Percentiles rank a stretch among this genome's conserved stretches.
These are phyloP conservation scores for Lepidurus apus DNA, from an alignment of 1,140 invertebrate genomes.

Conservation along the genomic window DNA sequence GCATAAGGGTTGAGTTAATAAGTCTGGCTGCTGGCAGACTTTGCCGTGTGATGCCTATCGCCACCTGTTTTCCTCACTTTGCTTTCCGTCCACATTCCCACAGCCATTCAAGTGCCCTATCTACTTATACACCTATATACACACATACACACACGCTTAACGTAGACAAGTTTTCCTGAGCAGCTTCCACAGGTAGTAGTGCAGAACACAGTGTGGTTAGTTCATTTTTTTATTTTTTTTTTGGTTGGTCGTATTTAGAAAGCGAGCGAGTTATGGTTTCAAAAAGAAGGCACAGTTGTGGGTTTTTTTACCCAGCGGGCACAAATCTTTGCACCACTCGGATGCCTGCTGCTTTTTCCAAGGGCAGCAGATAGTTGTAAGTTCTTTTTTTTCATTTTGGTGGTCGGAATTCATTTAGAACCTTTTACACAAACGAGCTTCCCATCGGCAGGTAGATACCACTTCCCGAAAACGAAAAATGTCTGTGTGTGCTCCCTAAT, in stretches of 20 bases:
- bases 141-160: neutral
- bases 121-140: neutral
- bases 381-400: neutral
- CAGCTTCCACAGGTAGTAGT: too few relatives aligned
- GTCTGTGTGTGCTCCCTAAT: neutral
- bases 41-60: neutral
- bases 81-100: constrained; percentile 13
- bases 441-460: neutral
- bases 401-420: neutral
- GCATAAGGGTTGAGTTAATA: constrained; percentile 17
- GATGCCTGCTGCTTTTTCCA: too few relatives aligned
- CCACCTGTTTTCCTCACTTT: constrained; percentile 17
- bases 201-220: too few relatives aligned
- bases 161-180: too few relatives aligned
- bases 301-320: neutral
- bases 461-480: too few relatives aligned
- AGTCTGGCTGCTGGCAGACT: constrained; percentile 8
- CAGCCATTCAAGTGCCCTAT: neutral
- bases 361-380: too few relatives aligned
- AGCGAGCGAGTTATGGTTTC: neutral
- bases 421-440: neutral
- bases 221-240: too few relatives aligned
- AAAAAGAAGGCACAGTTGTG: neutral
- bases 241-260: neutral
- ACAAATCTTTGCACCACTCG: too few relatives aligned